Base-by-base conservation (phyloP, 1,140 invertebrate species). In the Anoplolepis gracilipes region DNA sequence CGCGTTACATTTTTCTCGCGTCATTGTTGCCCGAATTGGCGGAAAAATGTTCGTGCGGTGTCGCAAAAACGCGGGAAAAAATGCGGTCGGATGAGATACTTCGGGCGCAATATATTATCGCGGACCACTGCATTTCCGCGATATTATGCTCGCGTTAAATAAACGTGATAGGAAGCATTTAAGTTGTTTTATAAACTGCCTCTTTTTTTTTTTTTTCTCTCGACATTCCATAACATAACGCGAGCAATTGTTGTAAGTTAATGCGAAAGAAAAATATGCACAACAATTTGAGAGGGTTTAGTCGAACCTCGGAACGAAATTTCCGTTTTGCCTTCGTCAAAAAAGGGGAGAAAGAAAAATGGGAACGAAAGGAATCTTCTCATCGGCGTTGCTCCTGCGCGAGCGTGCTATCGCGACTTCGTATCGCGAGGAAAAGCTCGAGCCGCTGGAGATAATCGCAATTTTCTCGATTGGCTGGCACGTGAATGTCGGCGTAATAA, bases 381-480 rank as follows among this genome's bases (percentile, higher is more conserved):
- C n/a, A 25, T 22, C 16, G n/a, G 2, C n/a, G 16, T 25, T 28
- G 59, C 25, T 49, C 10, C 16, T 42, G 46, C 19, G 79, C 70
- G 42, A 59, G 69, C 70, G 67, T 61, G 55, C 73, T 62, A 77
- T 42, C 46, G 81, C 75, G 42, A 42, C 59, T 65, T 64, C 59
- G 73, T 28, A 78, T 85, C 76, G 73, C 49, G 46, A 65, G 84
- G 67, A 59, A 73, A 73, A 82, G 67, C 67, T 46, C 72, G 42
- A 39, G 33, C 22, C 57, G 81, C 22, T 16, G 6, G 33, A 77
- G 59, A 84, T 77, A 64, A 84, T 84, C 81, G 72, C 70, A 62
- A 77, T 85, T 69, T 62, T 81, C 64, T 82, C 76, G 64, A 85
- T 85, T 49, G 76, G 76, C 19, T 30, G 76, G 61, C 75, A 69